Base-by-base conservation (phyloP, 2,888 invertebrate genomes). In the Aporophyla lueneburgensis region DNA sequence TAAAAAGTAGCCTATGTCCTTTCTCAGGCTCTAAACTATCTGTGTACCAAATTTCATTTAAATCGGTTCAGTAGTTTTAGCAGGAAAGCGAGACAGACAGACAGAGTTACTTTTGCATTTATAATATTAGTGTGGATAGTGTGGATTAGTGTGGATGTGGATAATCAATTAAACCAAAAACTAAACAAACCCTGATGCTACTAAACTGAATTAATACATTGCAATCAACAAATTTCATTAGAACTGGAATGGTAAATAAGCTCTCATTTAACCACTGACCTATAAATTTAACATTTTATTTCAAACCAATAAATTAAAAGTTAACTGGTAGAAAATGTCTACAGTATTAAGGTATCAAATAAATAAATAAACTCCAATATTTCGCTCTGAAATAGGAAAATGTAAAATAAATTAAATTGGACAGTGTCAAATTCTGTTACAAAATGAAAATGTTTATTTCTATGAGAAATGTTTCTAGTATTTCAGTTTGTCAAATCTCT, bases 161-260 rank as follows among this genome's bases (percentile, higher is more conserved):
- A n/a, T 24, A 9, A n/a, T 62, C 2, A 40, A n/a, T 43, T n/a
- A 33, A 33, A 33, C 3, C 33, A 33, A 33, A 33, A 43, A 16
- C n/a, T 24, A 24, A 43, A 63, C 24, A 9, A 5, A 43, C 2
- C 10, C 9, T 46, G 24, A 12, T 46, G 19, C 6, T 5, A 51
- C n/a, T 43, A 12, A 54, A 61, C 61, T 46, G 16, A 54, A 54
- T 40, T 61, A 40, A 24, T 24, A 21, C 4, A 51, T 19, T 51
- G 19, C 33, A 62, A 84, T 68, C 43, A 72, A 71, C 24, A 14
- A 63, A 67, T 58, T 51, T 19, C 19, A 24, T 56, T 58, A 24
- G 5, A 24, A 46, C 16, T 67, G 33, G 14, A 33, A 40, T 10
- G 46, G 68, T 75, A 54, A 69, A 65, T 33, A 79, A 9, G 40